Evolutionary conservation across 2,797 vertebrate species (phyloP), one percentile per base, ranked within the genome.

Genomic region (Artibeus jamaicensis): DNA sequence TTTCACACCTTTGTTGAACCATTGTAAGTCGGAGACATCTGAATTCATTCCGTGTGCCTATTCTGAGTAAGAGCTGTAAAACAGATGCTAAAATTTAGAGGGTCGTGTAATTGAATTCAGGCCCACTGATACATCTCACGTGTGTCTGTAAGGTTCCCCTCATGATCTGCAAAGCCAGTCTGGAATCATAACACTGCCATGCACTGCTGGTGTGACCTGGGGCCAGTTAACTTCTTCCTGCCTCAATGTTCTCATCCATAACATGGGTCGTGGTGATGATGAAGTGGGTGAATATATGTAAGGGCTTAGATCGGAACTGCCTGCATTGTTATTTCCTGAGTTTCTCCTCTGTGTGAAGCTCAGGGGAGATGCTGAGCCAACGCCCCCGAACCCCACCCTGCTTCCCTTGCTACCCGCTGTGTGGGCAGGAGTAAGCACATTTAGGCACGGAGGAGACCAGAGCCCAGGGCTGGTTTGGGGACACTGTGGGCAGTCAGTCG

Each of bases 51-150:
- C 57, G 32, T 34, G 71, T 62, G 93, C 62, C 16, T 77, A 67
- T 81, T 93, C 81, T 90, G 77, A 81, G 86, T 46, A 53, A 14
- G 11, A 91, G 62, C 50, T 77, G 48, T 73, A 91, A 93, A 93
- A 83, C 53, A 91, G 79, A 95, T 50, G 89, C 78, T 89, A 55
- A 88, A 50, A 90, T 55, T 26, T 34, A 55, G 59, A 96, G 85
- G 67, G 81, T 96, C 84, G 50, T 71, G 46, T 89, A 81, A 91
- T 73, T 42, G 76, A 84, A 82, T 81, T 71, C n/a, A 70, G 89
- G n/a, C 59, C 67, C 78, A 46, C 73, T 1, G n/a, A 53, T 32
- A 67, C 42, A 48, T n/a, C 34, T 9, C 39, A 22, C 1, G 14
- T 53, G n/a, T 50, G 65, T 65, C 53, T 4, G 0, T 19, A 55